Percentiles rank a stretch among this genome's conserved stretches.
phyloP scores from a whole-genome alignment of 2,888 invertebrate genomes.

The Syritta pipiens region DNA sequence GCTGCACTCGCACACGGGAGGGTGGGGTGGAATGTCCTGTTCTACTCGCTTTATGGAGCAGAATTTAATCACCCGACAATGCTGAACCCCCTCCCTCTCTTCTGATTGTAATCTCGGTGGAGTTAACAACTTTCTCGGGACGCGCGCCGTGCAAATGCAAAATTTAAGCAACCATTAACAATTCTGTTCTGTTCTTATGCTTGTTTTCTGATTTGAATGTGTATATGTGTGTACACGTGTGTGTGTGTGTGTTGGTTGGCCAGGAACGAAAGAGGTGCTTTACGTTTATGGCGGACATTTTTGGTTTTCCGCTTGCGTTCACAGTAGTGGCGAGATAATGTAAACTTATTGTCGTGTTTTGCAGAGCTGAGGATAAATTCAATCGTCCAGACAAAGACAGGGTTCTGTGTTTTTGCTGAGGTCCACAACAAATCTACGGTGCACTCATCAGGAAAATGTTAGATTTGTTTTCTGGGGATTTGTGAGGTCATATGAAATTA shows the following conservation, averaged over 20 bases:
- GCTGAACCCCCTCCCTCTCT: too few relatives aligned
- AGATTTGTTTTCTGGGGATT: too few relatives aligned
- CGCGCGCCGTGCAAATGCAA: slow-evolving; percentile 49
- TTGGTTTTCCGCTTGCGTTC: slow-evolving; percentile 9
- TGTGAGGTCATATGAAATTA: too few relatives aligned
- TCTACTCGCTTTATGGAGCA: slow-evolving; percentile 36
- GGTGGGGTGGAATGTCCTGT: too few relatives aligned
- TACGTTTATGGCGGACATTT: slow-evolving; percentile 27
- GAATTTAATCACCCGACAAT: slow-evolving; percentile 45
- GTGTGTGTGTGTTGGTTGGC: neutral
- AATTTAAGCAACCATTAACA: slow-evolving; percentile 53
- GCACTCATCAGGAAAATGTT: too few relatives aligned
- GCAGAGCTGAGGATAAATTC: neutral
- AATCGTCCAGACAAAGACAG: too few relatives aligned
- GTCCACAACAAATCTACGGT: too few relatives aligned
- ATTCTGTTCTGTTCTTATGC: slow-evolving; percentile 44
- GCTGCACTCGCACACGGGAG: too few relatives aligned
- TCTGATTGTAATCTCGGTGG: slow-evolving; percentile 48
- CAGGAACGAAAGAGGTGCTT: slow-evolving; percentile 26
- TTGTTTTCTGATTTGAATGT: slow-evolving; percentile 9
- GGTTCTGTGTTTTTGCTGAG: too few relatives aligned
- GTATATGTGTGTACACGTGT: neutral
- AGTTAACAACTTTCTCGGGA: slow-evolving; percentile 46
- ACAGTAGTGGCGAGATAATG: slow-evolving; percentile 17
- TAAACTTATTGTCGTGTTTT: neutral